Evolutionary conservation across 2,888 invertebrate genomes (phyloP), one percentile per base, ranked within the genome.

Genomic region (Macrosoma leucophasiata): DNA sequence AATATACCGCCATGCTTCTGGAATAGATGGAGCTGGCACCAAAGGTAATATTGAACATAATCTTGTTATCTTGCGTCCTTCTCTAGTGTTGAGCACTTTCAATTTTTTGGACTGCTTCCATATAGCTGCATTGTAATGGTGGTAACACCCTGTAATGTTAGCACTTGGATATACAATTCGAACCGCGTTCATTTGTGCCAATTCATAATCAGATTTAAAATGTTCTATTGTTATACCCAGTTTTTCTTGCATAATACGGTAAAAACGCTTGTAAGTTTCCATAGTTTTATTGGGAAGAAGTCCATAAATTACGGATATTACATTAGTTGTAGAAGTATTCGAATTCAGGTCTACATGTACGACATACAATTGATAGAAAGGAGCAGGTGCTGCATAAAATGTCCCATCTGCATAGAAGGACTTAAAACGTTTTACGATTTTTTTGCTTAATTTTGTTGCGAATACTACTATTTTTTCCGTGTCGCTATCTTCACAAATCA

Each of bases 101-200:
- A 29, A 17, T 14, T 7, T 17, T 9, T 29, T 13, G 12, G 29
- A 8, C 12, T 29, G 19, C 10, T 19, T 18, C 20, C 12, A 11
- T 29, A 28, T 20, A n/a, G 42, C 19, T 12, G n/a, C 13, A 13
- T 17, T 20, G 11, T 17, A 26, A 26, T 25, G 26, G 9, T 18
- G 20, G 18, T 21, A 33, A 11, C 29, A 29, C 4, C 29, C 29
- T 8, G 29, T 19, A 20, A 29, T 9, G 19, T 15, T n/a, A 21
- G 15, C 13, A 27, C 13, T 17, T 17, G 28, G 19, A 28, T 10
- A 28, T 13, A 19, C 28, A 7, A n/a, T 11, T 13, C 11, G 18
- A 15, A 28, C 4, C 12, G 19, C 28, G 13, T 28, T 18, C 11
- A 18, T 10, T 11, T 19, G 29, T 20, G 9, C 19, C 5, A 19